A percentile compares a stretch with the other conserved stretches of the same genome.
Conservation (phyloP, 2,797 vertebrate species). For the Darevskia mixta region DNA sequence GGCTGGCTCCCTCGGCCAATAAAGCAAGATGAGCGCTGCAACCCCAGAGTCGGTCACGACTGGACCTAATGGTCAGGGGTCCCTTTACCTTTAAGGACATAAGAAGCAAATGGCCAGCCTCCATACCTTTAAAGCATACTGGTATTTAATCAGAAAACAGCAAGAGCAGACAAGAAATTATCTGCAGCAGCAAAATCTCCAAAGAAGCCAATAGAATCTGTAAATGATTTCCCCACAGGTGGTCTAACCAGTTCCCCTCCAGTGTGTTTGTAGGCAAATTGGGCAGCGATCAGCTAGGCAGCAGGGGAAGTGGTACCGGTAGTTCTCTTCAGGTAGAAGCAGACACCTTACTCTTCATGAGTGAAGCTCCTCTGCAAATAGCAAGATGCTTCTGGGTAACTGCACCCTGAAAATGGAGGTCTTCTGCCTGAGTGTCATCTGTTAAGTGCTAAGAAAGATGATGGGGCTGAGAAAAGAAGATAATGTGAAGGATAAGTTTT, state of each 20-base stretch:
- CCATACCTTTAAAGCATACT: no score
- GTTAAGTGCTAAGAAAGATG: background rate
- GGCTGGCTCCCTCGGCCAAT: no score
- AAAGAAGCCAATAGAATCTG: background rate
- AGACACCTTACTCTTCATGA: background rate
- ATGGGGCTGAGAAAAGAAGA: background rate
- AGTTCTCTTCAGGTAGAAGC: constrained; percentile 19
- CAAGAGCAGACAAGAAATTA: background rate
- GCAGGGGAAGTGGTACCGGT: no score
- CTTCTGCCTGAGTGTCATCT: background rate
- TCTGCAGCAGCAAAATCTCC: background rate
- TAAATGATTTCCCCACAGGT: background rate
- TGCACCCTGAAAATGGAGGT: fast-evolving
- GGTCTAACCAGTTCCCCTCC: background rate
- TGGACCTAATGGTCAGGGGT: no score
- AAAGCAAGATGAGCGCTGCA: no score
- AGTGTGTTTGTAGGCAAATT: background rate
- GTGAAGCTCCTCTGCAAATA: background rate
- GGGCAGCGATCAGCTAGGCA: background rate
- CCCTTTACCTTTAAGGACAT: no score
- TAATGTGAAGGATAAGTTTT: background rate
- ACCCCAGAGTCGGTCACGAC: no score
- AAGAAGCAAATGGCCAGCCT: no score
- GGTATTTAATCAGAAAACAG: no score
- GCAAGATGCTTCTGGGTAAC: background rate